Conservation (phyloP, 2,113 vertebrate genomes). For the Rhegmatorhina hoffmannsi region DNA sequence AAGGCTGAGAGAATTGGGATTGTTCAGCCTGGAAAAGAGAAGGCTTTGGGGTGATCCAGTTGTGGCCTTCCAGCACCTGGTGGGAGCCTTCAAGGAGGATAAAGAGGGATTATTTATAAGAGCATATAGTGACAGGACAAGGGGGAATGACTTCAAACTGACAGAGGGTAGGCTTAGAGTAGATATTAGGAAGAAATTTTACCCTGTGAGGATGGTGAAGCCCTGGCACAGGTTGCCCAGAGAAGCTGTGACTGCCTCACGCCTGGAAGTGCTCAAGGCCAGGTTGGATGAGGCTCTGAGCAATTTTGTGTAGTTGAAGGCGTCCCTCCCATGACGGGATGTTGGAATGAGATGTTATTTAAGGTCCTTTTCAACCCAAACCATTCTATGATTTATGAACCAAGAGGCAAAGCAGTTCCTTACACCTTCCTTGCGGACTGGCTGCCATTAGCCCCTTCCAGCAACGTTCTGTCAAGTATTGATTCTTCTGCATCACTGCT, state of each 20-base stretch:
- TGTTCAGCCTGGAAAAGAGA: neutral
- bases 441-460: neutral
- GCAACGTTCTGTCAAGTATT: neutral
- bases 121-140: neutral
- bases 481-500: neutral
- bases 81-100: neutral
- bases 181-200: neutral
- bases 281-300: fast-evolving
- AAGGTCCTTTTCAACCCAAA: neutral
- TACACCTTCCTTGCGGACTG: neutral
- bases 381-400: neutral
- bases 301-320: fast-evolving
- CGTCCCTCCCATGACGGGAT: neutral
- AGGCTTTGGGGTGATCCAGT: neutral
- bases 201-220: neutral
- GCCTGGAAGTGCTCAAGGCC: neutral
- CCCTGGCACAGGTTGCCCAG: neutral
- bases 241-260: neutral
- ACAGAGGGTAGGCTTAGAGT: neutral
- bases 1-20: neutral
- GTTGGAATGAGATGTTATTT: fast-evolving
- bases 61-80: neutral
- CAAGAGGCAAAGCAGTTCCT: neutral
- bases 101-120: neutral
- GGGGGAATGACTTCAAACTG: neutral